A percentile compares a stretch with the other conserved stretches of the same genome.
These are phyloP conservation scores for Hyalella azteca DNA, from an alignment of 2,888 invertebrate species.

Conservation along the genomic window DNA sequence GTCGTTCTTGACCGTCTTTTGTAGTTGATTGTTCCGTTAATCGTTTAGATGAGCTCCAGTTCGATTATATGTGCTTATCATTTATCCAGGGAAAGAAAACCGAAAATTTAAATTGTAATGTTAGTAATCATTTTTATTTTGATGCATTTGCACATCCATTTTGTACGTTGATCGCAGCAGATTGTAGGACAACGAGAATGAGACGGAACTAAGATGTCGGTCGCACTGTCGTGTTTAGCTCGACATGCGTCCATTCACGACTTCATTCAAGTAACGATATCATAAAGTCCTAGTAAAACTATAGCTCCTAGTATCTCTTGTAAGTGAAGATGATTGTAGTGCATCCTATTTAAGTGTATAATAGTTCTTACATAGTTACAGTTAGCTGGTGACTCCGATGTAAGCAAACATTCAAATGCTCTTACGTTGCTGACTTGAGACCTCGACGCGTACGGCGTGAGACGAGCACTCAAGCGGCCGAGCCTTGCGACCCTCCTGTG, in stretches of 20 bases:
- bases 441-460: neutral
- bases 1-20: too few relatives aligned
- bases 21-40: too few relatives aligned
- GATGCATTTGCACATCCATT: too few relatives aligned
- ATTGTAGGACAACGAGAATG: too few relatives aligned
- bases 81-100: too few relatives aligned
- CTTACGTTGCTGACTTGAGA: neutral
- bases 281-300: constrained; percentile 15
- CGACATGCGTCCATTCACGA: neutral
- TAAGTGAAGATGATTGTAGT: constrained; percentile 31
- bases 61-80: too few relatives aligned
- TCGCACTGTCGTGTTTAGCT: too few relatives aligned
- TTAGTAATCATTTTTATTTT: too few relatives aligned
- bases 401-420: neutral
- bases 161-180: too few relatives aligned
- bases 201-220: too few relatives aligned
- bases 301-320: constrained; percentile 19
- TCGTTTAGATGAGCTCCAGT: too few relatives aligned
- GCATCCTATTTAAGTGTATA: constrained; percentile 34
- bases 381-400: constrained; percentile 13
- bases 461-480: neutral
- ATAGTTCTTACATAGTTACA: constrained; percentile 20
- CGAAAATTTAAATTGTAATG: too few relatives aligned
- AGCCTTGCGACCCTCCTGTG: constrained; percentile 36
- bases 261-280: constrained; percentile 24